These are phyloP conservation scores for Cynoglossus semilaevis DNA, from an alignment of 2,113 vertebrate genomes.

Conservation along the genomic window DNA sequence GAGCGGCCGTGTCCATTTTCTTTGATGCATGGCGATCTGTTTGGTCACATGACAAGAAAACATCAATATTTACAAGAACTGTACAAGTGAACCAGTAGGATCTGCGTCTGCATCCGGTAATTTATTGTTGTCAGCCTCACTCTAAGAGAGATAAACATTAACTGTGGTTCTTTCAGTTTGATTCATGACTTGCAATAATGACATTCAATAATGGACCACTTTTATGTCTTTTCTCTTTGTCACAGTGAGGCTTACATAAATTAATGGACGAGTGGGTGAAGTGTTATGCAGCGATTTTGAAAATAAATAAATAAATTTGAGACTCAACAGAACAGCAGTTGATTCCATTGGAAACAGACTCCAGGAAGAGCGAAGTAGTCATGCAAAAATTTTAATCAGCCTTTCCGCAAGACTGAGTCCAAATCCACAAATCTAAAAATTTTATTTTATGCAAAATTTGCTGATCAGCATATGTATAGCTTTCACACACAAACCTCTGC, in stretches of 20 bases:
- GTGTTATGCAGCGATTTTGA: conserved; percentile 63
- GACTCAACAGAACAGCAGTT: conserved; percentile 31
- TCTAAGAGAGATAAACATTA: conserved; percentile 37
- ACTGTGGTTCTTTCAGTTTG: conserved; percentile 24
- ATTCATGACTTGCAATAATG: conserved; percentile 44
- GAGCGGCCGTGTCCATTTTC: conserved; percentile 1
- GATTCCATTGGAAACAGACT: conserved; percentile 27
- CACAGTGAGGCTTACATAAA: conserved; percentile 49
- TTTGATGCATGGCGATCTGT: conserved; percentile 7
- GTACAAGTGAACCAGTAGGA: conserved; percentile 6
- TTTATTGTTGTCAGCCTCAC: conserved; percentile 1
- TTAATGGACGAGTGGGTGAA: conserved; percentile 67
- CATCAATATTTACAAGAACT: neutral
- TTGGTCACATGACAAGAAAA: conserved; percentile 6
- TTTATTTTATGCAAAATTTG: too few species aligned
- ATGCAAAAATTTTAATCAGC: too few species aligned
- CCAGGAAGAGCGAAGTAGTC: too few species aligned
- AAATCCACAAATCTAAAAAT: too few species aligned
- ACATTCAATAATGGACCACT: conserved; percentile 41
- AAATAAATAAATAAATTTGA: conserved; percentile 25
- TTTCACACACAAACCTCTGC: neutral
- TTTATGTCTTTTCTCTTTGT: conserved; percentile 31
- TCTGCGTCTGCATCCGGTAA: conserved; percentile 16
- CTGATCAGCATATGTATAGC: neutral
- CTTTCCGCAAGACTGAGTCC: too few species aligned